phyloP scores from a whole-genome alignment of 2,888 invertebrate species.

The Leucoma salicis region DNA sequence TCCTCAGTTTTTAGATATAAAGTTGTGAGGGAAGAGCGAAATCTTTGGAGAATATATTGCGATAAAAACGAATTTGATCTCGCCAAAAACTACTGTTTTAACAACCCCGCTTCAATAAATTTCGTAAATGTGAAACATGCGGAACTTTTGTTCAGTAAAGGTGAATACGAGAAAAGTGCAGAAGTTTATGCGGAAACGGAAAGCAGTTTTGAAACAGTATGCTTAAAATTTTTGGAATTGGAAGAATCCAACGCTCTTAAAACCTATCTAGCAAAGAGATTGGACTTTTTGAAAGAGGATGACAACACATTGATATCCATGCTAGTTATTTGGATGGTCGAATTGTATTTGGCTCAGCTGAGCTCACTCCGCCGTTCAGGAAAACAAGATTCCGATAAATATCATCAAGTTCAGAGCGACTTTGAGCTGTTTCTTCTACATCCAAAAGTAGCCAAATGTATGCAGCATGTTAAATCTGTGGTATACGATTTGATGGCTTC shows the following conservation, averaged over 20 bases:
- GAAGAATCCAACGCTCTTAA: conserved; percentile 93
- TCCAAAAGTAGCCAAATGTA: conserved; percentile 88
- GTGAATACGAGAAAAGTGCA: conserved; percentile 92
- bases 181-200: conserved; percentile 94
- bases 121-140: conserved; percentile 94
- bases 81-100: conserved; percentile 92
- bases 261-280: conserved; percentile 91
- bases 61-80: conserved; percentile 92
- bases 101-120: conserved; percentile 91
- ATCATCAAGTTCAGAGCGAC: conserved; percentile 86
- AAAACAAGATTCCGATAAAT: conserved; percentile 68
- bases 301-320: conserved; percentile 95
- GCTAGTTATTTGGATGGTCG: conserved; percentile 97
- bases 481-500: conserved; percentile 96
- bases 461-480: conserved; percentile 90
- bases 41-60: conserved; percentile 94
- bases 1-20: conserved; percentile 93
- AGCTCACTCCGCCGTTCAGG: conserved; percentile 85
- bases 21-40: conserved; percentile 90
- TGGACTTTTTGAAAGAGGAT: conserved; percentile 86
- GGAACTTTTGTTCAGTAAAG: conserved; percentile 89
- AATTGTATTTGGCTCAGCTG: conserved; percentile 94
- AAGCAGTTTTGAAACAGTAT: conserved; percentile 96
- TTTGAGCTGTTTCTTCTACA: conserved; percentile 89
- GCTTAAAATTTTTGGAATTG: conserved; percentile 93